Base-by-base conservation (phyloP, 2,113 vertebrate species). In the Nansenia antarctica region DNA sequence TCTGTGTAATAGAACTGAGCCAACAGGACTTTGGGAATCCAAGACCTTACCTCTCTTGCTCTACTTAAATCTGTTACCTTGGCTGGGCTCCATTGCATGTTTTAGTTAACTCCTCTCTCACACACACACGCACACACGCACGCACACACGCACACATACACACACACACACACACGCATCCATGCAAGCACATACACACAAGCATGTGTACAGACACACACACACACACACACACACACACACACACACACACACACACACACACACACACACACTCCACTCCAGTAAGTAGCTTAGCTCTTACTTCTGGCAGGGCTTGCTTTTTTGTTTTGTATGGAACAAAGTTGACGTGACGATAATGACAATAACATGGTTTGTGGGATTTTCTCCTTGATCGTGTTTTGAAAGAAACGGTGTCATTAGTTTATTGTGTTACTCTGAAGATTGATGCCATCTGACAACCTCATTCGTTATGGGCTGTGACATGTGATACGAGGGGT, bases 401-500 rank as follows among this genome's bases (percentile, higher is more conserved):
- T 79, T 69, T 47, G 62, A 69, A 58, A 68, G 34, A 78, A 69
- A 45, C 31, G 11, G 2, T 69, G 20, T 65, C 62, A 69, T 79
- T 70, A 67, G 65, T 78, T 82, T 65, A 74, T 63, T 65, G 72
- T 53, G 49, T 71, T 65, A 34, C 65, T 35, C 52, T 65, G 71
- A 59, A 76, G 72, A 74, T 72, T 59, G 8, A 72, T 72, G 66
- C 73, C 57, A 70, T 76, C 39, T 69, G 69, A 71, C 35, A 60
- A 61, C 64, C 7, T 55, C 71, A 69, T 82, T 69, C 81, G 70
- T 71, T 74, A 82, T 60, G 30, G 32, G 54, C 59, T 55, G 30
- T 35, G 81, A 75, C 68, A 64, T 73, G 30, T 83, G 59, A 78
- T 80, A 58, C 62, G 12, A 76, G 7, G 42, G 65, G 67, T 77